Base-by-base conservation (phyloP, 2,888 invertebrate genomes). In the Teleiodes luculella region DNA sequence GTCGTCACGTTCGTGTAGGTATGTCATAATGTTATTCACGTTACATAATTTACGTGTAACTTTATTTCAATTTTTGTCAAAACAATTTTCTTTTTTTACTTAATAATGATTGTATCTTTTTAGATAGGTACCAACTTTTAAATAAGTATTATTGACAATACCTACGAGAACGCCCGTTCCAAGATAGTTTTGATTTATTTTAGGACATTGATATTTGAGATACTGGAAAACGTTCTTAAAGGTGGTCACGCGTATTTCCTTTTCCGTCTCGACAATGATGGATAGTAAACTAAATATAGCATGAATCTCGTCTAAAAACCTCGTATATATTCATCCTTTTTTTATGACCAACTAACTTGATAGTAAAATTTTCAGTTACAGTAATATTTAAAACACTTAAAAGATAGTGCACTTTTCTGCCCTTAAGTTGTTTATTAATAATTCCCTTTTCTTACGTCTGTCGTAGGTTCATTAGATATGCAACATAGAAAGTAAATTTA, bases 391-490 rank as follows among this genome's bases (percentile, higher is more conserved):
- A 24, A 24, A 24, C 24, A 24, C 14, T 36, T 14, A 2, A 36
- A 13, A 36, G 11, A 18, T 28, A 43, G 43, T 28, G 28, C 43
- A 28, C 28, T 43, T 43, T 20, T 10, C 20, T 43, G 43, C 28
- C 39, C n/a, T 45, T 52, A 24, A 37, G 16, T 47, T 53, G 31
- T 35, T 37, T 53, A 47, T 53, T 47, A 46, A 47, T 47, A 53
- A 31, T 53, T 53, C 31, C 39, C 39, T 36, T 53, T 30, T 31
- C 10, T 39, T 39, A 18, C 43, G 30, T 51, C 39, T 37, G 53
- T 48, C 53, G 53, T 33, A 39, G n/a, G 36, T 30, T 31, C 46
- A 41, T 53, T 48, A 53, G 53, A 41, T 41, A 47, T 39, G 48
- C 39, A 53, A 53, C 41, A 48, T 30, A 45, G 48, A 41, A 46